Percentiles rank a stretch among this genome's conserved stretches.
Conservation (phyloP, 2,113 vertebrate species). For the Neopipo cinnamomea region DNA sequence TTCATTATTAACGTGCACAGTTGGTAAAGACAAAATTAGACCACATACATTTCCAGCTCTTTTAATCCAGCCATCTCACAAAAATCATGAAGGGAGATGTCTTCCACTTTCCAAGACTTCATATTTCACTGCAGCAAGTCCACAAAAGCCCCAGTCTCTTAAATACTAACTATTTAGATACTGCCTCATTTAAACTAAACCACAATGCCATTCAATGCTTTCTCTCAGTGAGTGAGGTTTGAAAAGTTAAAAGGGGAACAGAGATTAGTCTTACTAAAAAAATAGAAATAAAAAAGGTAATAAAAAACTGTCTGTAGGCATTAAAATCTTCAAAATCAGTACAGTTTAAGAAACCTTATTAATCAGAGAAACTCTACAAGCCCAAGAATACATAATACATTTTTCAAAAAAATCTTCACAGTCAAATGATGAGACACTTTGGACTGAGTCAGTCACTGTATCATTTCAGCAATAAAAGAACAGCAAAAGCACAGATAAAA, state of each 20-base stretch:
- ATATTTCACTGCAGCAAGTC: constrained; percentile 4
- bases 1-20: background rate
- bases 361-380: background rate
- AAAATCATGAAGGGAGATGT: background rate
- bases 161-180: background rate
- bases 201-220: background rate
- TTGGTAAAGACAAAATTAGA: background rate
- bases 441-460: background rate
- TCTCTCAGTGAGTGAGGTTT: background rate
- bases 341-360: background rate
- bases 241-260: background rate
- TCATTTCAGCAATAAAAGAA: background rate
- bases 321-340: background rate
- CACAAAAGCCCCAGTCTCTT: background rate
- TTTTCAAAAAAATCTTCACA: background rate
- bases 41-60: background rate
- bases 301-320: background rate
- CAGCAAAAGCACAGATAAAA: background rate
- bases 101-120: background rate
- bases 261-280: background rate
- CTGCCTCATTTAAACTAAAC: background rate
- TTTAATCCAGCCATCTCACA: background rate
- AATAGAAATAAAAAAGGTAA: background rate
- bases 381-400: background rate
- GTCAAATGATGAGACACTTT: background rate